phyloP scores from a whole-genome alignment of 2,888 invertebrate species.

The Drosophila ezoana region DNA sequence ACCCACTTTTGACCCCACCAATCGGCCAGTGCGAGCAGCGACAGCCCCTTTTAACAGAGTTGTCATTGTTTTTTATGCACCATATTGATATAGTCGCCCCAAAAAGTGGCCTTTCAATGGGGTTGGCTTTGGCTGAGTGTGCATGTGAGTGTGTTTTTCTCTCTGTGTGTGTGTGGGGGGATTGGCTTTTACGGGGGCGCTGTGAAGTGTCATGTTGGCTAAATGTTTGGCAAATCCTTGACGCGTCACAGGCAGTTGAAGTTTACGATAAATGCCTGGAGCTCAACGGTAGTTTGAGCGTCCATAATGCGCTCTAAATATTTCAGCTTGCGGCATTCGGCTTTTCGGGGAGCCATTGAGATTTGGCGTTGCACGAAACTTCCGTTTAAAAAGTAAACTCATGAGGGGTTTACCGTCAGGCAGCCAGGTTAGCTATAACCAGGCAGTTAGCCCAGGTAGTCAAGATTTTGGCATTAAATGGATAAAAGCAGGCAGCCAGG shows the following conservation, averaged over 20 bases:
- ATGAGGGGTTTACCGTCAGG: constrained; percentile 33
- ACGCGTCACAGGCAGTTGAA: constrained; percentile 77
- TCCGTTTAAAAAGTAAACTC: constrained; percentile 60
- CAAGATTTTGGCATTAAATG: constrained; percentile 47
- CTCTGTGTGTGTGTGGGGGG: neutral
- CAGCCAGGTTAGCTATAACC: neutral
- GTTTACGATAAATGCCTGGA: constrained; percentile 80
- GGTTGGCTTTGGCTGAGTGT: neutral
- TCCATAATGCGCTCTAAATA: constrained; percentile 70
- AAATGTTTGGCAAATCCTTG: constrained; percentile 79
- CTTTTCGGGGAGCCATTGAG: constrained; percentile 27
- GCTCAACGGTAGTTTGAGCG: constrained; percentile 59
- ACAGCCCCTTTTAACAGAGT: constrained; percentile 46
- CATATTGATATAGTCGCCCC: constrained; percentile 56
- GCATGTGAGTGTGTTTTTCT: neutral
- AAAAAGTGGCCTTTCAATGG: constrained; percentile 2
- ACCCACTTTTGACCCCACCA: neutral
- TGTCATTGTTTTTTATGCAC: constrained; percentile 75
- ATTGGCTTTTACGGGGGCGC: constrained; percentile 8
- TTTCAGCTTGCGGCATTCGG: constrained; percentile 49
- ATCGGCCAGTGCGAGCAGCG: constrained; percentile 1
- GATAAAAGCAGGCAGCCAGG: constrained; percentile 28
- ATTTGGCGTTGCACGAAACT: constrained; percentile 31
- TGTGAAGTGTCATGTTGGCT: constrained; percentile 78
- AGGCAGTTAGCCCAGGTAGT: constrained; percentile 14